phyloP scores from a whole-genome alignment of 2,888 invertebrate genomes.

The Clunio marinus region DNA sequence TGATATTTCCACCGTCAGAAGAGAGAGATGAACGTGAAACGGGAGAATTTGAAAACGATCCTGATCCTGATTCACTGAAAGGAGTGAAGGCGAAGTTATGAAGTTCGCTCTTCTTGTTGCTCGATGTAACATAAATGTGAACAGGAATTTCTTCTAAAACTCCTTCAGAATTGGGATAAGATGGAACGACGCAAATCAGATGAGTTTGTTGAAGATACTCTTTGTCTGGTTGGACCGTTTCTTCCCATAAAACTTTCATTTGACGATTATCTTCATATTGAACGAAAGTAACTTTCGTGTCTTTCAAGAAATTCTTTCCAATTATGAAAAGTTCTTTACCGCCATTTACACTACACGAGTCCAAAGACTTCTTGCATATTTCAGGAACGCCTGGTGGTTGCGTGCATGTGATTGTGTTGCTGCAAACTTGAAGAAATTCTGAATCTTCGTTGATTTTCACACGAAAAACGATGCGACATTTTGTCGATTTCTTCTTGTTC shows the following conservation, averaged over 20 bases:
- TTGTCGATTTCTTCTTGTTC: constrained; percentile 90
- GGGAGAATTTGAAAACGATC: constrained; percentile 46
- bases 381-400: constrained; percentile 91
- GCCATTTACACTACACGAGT: constrained; percentile 72
- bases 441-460: constrained; percentile 78
- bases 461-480: constrained; percentile 92
- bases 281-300: constrained; percentile 74
- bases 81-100: constrained; percentile 80
- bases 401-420: constrained; percentile 87
- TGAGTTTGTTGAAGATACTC: constrained; percentile 89
- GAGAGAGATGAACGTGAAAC: no score
- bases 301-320: constrained; percentile 89
- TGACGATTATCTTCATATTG: constrained; percentile 52
- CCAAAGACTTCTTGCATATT: constrained; percentile 83
- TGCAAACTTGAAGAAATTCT: constrained; percentile 84
- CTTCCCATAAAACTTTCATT: constrained; percentile 66
- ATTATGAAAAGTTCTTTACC: constrained; percentile 81
- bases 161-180: constrained; percentile 64
- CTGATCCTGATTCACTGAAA: constrained; percentile 7
- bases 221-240: constrained; percentile 78
- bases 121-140: constrained; percentile 74
- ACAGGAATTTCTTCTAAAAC: constrained; percentile 65
- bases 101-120: constrained; percentile 80
- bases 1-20: constrained; percentile 48
- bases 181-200: constrained; percentile 79